phyloP scores from a whole-genome alignment of 1,140 invertebrate genomes.

The Choristoneura fumiferana region DNA sequence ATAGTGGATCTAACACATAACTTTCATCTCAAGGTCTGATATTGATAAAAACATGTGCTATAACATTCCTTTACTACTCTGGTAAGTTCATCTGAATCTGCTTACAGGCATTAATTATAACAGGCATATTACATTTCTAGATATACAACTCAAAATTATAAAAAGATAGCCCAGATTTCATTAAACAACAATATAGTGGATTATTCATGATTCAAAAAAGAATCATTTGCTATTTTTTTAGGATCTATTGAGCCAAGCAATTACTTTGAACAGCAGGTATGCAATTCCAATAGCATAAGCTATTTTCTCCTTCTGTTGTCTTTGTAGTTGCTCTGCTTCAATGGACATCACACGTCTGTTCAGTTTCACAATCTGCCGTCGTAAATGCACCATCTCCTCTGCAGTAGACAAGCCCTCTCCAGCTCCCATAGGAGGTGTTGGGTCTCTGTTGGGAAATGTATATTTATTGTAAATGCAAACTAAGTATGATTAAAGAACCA shows the following conservation, averaged over 20 bases:
- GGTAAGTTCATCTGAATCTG: too few relatives aligned
- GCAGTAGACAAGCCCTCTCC: slow-evolving; percentile 84
- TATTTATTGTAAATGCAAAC: slow-evolving; percentile 12
- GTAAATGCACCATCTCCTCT: slow-evolving; percentile 89
- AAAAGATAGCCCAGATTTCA: too few relatives aligned
- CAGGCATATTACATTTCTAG: too few relatives aligned
- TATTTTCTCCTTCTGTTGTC: slow-evolving; percentile 90
- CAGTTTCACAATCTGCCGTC: slow-evolving; percentile 89
- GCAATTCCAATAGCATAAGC: slow-evolving; percentile 88
- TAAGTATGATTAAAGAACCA: background rate
- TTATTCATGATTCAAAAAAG: too few relatives aligned
- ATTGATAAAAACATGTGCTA: too few relatives aligned
- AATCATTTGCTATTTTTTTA: slow-evolving; percentile 62
- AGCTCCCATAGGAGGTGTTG: slow-evolving; percentile 80
- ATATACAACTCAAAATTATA: too few relatives aligned
- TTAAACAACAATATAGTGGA: too few relatives aligned
- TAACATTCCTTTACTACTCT: too few relatives aligned
- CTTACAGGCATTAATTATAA: too few relatives aligned
- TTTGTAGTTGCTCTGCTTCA: slow-evolving; percentile 88
- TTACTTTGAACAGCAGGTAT: slow-evolving; percentile 91
- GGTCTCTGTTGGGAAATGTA: slow-evolving; percentile 77
- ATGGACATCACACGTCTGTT: slow-evolving; percentile 91
- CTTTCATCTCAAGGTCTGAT: too few relatives aligned
- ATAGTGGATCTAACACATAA: too few relatives aligned
- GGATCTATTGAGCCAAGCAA: slow-evolving; percentile 89